Conservation (phyloP, 2,797 vertebrate genomes). For the Galaxias olidus region DNA sequence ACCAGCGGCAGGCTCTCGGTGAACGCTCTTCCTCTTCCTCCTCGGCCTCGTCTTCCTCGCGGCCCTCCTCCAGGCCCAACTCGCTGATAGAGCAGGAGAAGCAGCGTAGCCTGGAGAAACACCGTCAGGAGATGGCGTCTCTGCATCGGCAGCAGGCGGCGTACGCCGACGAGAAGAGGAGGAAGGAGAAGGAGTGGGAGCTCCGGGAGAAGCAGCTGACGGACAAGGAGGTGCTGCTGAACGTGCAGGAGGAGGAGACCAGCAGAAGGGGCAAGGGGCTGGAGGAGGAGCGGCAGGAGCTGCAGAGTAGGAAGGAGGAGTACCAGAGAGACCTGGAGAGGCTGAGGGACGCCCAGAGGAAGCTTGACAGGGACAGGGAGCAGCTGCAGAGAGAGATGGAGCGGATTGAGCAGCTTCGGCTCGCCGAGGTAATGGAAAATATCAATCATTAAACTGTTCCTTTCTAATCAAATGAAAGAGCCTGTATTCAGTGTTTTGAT, state of each 20-base stretch:
- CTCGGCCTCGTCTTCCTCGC: conserved; percentile 60
- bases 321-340: conserved; percentile 90
- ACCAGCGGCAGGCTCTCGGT: conserved; percentile 86
- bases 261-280: conserved; percentile 70
- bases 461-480: too few species aligned
- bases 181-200: conserved; percentile 85
- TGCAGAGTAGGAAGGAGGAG: conserved; percentile 79
- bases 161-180: conserved; percentile 84
- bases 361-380: conserved; percentile 85
- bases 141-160: conserved; percentile 87
- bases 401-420: conserved; percentile 69
- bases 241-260: conserved; percentile 76
- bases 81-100: conserved; percentile 96
- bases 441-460: too few species aligned
- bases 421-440: conserved; percentile 58
- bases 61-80: conserved; percentile 74
- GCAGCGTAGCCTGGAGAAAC: conserved; percentile 94
- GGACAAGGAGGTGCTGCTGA: conserved; percentile 76
- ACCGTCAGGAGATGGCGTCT: conserved; percentile 90
- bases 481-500: too few species aligned
- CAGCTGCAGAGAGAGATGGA: conserved; percentile 78
- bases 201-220: conserved; percentile 78
- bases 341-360: conserved; percentile 84
- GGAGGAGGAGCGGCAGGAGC: conserved; percentile 77
- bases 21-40: conserved; percentile 71